Conservation (phyloP, 64 coral and sea anemone genomes). For the Actinia tenebrosa region DNA sequence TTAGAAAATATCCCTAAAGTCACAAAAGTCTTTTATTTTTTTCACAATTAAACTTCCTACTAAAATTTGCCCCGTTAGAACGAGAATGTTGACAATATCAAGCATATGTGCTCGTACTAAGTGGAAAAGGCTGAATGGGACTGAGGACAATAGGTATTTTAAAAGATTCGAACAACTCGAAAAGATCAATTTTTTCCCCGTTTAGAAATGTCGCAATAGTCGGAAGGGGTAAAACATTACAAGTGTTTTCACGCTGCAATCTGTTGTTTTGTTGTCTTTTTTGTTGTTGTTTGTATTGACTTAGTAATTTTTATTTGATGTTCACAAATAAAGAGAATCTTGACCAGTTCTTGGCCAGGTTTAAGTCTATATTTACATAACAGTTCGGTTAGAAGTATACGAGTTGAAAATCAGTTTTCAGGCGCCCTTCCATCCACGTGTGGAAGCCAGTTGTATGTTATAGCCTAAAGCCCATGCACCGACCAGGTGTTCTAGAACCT, state of each 20-base stretch:
- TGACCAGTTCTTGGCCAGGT: not conserved
- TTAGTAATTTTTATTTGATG: not conserved
- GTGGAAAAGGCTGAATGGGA: not conserved
- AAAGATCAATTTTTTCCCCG: not conserved
- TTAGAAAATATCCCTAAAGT: constrained; percentile 1
- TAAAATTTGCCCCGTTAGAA: not conserved
- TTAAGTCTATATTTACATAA: constrained; percentile 11
- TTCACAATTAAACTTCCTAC: not conserved
- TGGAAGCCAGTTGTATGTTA: not conserved
- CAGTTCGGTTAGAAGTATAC: not conserved
- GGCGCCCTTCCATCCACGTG: not conserved
- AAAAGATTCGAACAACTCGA: not conserved
- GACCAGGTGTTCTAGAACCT: not conserved
- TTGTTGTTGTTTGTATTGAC: not conserved
- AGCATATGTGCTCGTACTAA: not conserved
- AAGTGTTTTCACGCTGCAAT: not conserved
- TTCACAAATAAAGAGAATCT: not conserved
- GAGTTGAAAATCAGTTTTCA: not conserved
- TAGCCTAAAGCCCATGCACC: not conserved
- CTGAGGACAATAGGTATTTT: not conserved
- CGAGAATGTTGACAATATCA: not conserved
- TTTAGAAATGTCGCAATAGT: not conserved
- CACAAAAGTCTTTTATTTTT: not conserved
- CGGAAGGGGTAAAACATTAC: not conserved
- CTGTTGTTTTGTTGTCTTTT: not conserved